Evolutionary conservation across 2,113 vertebrate species (phyloP).

Genomic region (Coregonus clupeaformis): DNA sequence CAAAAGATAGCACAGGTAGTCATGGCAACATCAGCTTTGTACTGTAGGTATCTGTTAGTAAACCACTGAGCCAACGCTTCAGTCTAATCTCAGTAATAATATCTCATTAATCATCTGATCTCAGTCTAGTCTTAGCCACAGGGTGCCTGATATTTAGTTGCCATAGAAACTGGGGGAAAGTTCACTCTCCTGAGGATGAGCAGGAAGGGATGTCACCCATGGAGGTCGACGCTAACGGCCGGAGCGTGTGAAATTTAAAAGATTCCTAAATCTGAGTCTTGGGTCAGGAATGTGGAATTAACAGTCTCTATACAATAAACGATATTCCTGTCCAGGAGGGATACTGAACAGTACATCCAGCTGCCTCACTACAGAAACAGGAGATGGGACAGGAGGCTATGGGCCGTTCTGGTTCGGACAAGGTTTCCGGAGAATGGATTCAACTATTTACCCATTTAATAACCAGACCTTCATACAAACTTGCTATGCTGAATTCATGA

Average conservation of each 20-base stretch:
- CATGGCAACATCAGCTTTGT: background rate
- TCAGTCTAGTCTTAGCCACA: background rate
- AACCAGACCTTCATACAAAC: too few species aligned
- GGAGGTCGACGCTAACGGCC: background rate
- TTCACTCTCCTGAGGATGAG: slow-evolving; percentile 22
- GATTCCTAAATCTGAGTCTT: background rate
- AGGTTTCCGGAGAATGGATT: too few species aligned
- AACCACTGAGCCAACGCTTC: background rate
- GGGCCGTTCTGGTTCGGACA: too few species aligned
- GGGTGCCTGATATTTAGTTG: background rate
- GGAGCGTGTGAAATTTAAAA: slow-evolving; percentile 31
- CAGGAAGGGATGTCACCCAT: slow-evolving; percentile 31
- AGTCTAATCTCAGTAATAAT: background rate
- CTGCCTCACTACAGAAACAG: too few species aligned
- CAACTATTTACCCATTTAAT: too few species aligned
- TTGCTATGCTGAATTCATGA: too few species aligned
- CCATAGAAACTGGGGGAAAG: slow-evolving; percentile 15
- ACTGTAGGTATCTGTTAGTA: background rate
- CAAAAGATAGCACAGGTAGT: background rate
- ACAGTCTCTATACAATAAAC: background rate
- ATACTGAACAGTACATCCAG: background rate
- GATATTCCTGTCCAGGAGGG: background rate
- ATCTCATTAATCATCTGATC: too few species aligned
- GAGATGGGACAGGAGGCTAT: too few species aligned
- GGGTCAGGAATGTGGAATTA: background rate